phyloP scores from a whole-genome alignment of 2,888 invertebrate genomes.

The Slavum lentiscoides region DNA sequence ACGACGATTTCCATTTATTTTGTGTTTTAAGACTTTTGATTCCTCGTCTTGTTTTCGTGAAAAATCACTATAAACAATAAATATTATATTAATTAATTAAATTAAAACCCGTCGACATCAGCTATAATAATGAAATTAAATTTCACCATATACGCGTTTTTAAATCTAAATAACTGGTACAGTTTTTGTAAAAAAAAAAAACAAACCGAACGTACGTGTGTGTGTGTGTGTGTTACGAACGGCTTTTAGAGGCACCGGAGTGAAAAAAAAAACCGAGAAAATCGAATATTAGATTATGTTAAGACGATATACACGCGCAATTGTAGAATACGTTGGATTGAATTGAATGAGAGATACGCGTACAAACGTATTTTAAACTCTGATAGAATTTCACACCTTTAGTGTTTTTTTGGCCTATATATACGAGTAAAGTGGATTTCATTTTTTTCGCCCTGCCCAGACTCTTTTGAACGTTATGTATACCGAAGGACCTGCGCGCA shows the following conservation, averaged over 20 bases:
- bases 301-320: too few relatives aligned
- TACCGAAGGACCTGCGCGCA: too few relatives aligned
- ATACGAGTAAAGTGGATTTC: background rate
- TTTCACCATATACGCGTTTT: too few relatives aligned
- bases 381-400: background rate
- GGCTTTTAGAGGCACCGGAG: background rate
- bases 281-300: constrained; percentile 11
- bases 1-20: too few relatives aligned
- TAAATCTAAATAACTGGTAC: too few relatives aligned
- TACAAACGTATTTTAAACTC: background rate
- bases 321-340: background rate
- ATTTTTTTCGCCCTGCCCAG: background rate
- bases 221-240: background rate
- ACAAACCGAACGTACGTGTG: too few relatives aligned
- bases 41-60: too few relatives aligned
- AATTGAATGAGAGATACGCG: background rate
- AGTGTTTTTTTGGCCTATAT: background rate
- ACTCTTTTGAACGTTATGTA: background rate
- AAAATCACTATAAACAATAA: too few relatives aligned
- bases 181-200: background rate
- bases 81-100: too few relatives aligned
- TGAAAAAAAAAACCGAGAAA: constrained; percentile 7
- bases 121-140: too few relatives aligned
- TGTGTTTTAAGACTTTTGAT: too few relatives aligned
- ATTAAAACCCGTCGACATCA: too few relatives aligned